Evolutionary conservation across 2,113 vertebrate genomes (phyloP).

Genomic region (Callipepla squamata): DNA sequence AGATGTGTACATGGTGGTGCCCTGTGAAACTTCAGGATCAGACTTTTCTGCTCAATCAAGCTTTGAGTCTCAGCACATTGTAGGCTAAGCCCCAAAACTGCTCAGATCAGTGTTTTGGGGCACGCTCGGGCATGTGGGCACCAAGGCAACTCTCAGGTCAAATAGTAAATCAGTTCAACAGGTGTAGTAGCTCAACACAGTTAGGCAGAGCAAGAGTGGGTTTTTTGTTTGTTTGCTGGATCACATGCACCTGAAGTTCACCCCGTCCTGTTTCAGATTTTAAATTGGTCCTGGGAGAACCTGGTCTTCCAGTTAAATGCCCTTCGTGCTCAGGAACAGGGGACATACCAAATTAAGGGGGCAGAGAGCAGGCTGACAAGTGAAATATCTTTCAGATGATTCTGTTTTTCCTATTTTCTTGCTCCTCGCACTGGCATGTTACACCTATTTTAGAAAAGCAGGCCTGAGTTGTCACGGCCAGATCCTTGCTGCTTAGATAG

Average conservation of each 20-base stretch:
- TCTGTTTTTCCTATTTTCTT: not conserved
- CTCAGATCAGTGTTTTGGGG: not conserved
- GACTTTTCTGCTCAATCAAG: not conserved
- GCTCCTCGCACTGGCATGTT: not conserved
- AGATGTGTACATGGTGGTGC: not conserved
- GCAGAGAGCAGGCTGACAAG: not conserved
- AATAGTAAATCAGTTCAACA: not conserved
- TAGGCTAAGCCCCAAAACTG: not conserved
- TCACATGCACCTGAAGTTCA: not conserved
- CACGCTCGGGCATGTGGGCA: not conserved
- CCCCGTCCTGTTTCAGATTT: not conserved
- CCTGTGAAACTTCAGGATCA: not conserved
- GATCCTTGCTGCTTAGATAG: not conserved
- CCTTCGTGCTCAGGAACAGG: not conserved
- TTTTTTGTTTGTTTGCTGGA: conserved; percentile 18
- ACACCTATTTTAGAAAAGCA: not conserved
- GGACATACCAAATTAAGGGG: not conserved
- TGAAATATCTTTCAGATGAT: not conserved
- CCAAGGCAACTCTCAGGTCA: conserved; percentile 17
- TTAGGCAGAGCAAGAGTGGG: not conserved
- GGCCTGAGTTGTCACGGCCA: not conserved
- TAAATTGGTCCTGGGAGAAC: not conserved
- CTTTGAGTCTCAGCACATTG: not conserved
- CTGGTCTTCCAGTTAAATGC: not conserved
- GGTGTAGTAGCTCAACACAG: not conserved